phyloP scores from a whole-genome alignment of 2,888 invertebrate genomes.

The Agelastica alni region DNA sequence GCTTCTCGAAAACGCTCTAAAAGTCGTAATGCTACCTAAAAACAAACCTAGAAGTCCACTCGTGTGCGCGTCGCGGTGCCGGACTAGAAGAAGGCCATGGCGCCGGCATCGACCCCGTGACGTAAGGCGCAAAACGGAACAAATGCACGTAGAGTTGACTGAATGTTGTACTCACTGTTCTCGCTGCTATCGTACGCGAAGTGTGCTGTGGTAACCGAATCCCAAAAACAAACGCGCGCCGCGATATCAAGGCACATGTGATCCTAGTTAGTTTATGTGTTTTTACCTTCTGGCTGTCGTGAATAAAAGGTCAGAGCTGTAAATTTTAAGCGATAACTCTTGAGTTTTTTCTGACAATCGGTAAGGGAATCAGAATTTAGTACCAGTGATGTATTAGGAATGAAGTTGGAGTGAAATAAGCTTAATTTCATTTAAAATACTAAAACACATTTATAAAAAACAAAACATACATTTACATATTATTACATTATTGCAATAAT shows the following conservation, averaged over 20 bases:
- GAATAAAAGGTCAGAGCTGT: conserved; percentile 6
- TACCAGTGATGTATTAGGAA: conserved; percentile 19
- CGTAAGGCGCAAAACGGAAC: conserved; percentile 37
- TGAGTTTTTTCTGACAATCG: conserved; percentile 9
- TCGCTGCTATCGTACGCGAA: conserved; percentile 48
- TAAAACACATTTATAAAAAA: too few relatives aligned
- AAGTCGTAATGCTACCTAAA: background rate
- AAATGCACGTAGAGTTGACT: conserved; percentile 1
- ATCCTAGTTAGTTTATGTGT: conserved; percentile 6
- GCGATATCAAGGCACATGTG: conserved; percentile 13
- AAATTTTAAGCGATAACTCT: conserved; percentile 16
- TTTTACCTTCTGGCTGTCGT: conserved; percentile 2
- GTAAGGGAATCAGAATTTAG: conserved; percentile 13
- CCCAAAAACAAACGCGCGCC: conserved; percentile 7
- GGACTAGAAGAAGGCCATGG: conserved; percentile 42
- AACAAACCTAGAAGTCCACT: conserved; percentile 2
- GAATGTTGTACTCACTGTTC: conserved; percentile 45
- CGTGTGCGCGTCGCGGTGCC: conserved; percentile 45
- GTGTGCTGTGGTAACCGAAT: conserved; percentile 39
- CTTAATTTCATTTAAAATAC: too few relatives aligned
- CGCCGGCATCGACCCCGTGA: conserved; percentile 53
- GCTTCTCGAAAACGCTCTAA: background rate
- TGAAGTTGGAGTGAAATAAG: too few relatives aligned
- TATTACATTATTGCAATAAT: too few relatives aligned
- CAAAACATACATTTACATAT: too few relatives aligned